Evolutionary conservation across 1,140 invertebrate genomes (phyloP).

Genomic region (Drosophila aff.): DNA sequence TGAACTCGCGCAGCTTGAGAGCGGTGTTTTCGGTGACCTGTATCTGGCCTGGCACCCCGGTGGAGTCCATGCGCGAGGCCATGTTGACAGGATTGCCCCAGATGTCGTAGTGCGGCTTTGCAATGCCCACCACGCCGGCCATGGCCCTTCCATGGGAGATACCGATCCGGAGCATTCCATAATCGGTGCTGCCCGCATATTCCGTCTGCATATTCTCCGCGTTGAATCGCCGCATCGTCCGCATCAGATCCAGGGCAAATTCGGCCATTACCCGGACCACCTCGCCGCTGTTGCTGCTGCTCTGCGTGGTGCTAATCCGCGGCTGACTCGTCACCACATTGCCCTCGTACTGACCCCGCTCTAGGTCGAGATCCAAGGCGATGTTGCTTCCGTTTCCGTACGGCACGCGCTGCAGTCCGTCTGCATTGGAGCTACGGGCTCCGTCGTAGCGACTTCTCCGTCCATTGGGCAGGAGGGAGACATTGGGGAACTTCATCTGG

Average conservation of each 20-base stretch:
- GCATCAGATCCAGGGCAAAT: slow-evolving; percentile 86
- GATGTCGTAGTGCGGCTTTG: slow-evolving; percentile 93
- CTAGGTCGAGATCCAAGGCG: slow-evolving; percentile 63
- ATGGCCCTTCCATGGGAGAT: slow-evolving; percentile 94
- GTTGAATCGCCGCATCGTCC: slow-evolving; percentile 75
- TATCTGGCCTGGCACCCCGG: slow-evolving; percentile 91
- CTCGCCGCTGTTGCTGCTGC: slow-evolving; percentile 38
- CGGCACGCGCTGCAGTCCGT: slow-evolving; percentile 61
- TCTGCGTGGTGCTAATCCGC: slow-evolving; percentile 24
- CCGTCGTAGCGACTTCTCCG: slow-evolving; percentile 74
- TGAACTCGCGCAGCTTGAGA: slow-evolving; percentile 88
- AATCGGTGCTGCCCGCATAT: slow-evolving; percentile 86
- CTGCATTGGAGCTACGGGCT: slow-evolving; percentile 36
- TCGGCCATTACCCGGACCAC: slow-evolving; percentile 88
- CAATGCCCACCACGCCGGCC: slow-evolving; percentile 95
- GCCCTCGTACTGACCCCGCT: slow-evolving; percentile 69
- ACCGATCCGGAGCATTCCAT: slow-evolving; percentile 87
- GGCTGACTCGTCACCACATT: slow-evolving; percentile 51
- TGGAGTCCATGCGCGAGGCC: slow-evolving; percentile 96
- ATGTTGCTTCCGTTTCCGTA: slow-evolving; percentile 68
- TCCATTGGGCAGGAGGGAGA: slow-evolving; percentile 77
- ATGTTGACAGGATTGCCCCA: slow-evolving; percentile 98
- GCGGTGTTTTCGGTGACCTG: slow-evolving; percentile 92
- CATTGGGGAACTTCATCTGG: slow-evolving; percentile 73
- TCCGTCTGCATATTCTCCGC: slow-evolving; percentile 83